Evolutionary conservation across 53 echinoderm and acorn worm species (phyloP).

Genomic region (Luidia sarsii): DNA sequence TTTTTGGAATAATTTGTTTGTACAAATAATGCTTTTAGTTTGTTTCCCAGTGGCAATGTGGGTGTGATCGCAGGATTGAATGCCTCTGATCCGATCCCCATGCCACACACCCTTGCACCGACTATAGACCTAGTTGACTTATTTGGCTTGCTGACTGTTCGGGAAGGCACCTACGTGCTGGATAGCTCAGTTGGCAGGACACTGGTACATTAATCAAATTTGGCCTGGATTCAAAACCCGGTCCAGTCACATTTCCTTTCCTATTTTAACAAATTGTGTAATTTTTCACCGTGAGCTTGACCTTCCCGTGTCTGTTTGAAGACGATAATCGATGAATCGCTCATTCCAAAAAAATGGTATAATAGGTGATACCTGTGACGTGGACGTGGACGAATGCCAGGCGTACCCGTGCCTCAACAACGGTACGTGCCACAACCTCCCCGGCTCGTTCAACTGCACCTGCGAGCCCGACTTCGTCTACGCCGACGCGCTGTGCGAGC

Average conservation of each 20-base stretch:
- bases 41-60: no score
- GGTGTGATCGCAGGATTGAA: no score
- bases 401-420: slow-evolving; percentile 47
- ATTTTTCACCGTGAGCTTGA: not conserved
- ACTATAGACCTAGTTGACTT: no score
- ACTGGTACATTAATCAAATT: not conserved
- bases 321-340: not conserved
- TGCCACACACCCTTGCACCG: no score
- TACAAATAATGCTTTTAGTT: no score
- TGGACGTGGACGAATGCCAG: slow-evolving; percentile 32
- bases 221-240: not conserved
- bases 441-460: slow-evolving; percentile 21
- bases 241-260: not conserved
- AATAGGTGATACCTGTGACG: slow-evolving; percentile 73
- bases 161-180: not conserved
- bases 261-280: no score
- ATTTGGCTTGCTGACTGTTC: not conserved
- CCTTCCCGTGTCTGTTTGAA: not conserved
- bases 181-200: not conserved
- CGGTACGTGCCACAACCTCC: slow-evolving; percentile 45
- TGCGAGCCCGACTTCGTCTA: slow-evolving; percentile 41
- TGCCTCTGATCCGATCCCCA: no score
- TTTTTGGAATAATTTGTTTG: no score
- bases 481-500: slow-evolving; percentile 32
- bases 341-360: not conserved